These are phyloP conservation scores for Corythornis vintsioides DNA, from an alignment of 2,113 vertebrate species.

Conservation along the genomic window DNA sequence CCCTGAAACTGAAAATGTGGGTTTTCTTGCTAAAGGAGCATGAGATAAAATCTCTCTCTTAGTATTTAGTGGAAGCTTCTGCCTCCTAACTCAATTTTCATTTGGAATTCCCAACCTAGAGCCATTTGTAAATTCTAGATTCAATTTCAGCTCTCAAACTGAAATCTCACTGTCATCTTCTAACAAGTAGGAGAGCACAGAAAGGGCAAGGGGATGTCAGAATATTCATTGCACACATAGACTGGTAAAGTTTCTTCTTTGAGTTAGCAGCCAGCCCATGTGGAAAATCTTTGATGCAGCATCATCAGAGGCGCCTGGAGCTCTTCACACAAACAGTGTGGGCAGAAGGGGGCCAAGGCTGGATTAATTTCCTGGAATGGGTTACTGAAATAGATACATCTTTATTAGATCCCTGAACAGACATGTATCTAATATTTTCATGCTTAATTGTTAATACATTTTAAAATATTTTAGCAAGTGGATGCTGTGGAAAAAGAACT, in stretches of 20 bases:
- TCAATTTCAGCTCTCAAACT: slow-evolving; percentile 20
- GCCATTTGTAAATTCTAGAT: not conserved
- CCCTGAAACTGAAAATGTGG: not conserved
- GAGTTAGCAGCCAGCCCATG: slow-evolving; percentile 55
- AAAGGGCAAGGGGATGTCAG: slow-evolving; percentile 53
- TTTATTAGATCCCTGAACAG: slow-evolving; percentile 23
- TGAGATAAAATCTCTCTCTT: not conserved
- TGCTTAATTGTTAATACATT: not conserved
- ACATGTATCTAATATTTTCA: not conserved
- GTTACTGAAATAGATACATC: slow-evolving; percentile 50
- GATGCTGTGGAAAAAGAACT: not conserved
- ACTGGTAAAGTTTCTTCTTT: slow-evolving; percentile 48
- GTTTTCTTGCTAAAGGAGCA: not conserved
- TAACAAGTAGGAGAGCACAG: slow-evolving; percentile 28
- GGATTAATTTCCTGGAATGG: slow-evolving; percentile 52
- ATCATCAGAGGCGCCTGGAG: not conserved
- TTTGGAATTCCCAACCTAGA: not conserved
- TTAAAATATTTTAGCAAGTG: not conserved
- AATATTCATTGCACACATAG: slow-evolving; percentile 1
- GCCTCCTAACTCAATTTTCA: not conserved
- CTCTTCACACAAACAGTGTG: slow-evolving; percentile 26
- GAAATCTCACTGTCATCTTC: slow-evolving; percentile 26
- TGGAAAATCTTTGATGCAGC: slow-evolving; percentile 43
- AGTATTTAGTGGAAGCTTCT: not conserved
- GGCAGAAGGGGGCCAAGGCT: not conserved